Conservation (phyloP, 2,113 vertebrate genomes). For the Carollia perspicillata region DNA sequence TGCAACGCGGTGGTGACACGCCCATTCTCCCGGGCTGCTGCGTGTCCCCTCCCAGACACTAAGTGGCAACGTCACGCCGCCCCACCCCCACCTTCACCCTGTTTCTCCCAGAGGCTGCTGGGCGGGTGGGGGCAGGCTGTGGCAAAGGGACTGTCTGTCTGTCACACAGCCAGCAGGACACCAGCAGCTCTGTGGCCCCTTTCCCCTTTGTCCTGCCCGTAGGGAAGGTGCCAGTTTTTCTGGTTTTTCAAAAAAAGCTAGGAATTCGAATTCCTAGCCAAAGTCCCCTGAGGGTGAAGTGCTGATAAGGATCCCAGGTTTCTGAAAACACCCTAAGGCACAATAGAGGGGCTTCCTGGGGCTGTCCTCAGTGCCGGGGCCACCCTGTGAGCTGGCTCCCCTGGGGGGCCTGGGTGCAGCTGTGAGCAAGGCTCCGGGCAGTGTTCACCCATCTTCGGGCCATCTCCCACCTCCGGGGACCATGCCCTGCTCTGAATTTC, state of each 20-base stretch:
- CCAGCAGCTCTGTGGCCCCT: background rate
- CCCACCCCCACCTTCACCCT: too few relatives aligned
- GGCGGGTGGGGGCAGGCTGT: background rate
- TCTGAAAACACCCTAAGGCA: background rate
- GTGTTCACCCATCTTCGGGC: background rate
- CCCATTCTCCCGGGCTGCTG: background rate
- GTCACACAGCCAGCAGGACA: background rate
- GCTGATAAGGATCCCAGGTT: background rate
- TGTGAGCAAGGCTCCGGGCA: background rate
- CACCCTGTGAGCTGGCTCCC: background rate
- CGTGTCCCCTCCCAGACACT: background rate
- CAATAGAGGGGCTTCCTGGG: background rate
- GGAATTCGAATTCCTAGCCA: background rate
- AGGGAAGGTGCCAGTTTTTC: background rate
- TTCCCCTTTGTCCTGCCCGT: background rate
- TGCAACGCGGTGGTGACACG: rapidly evolving
- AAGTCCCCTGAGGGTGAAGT: background rate
- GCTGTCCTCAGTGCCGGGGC: background rate
- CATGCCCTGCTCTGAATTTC: background rate
- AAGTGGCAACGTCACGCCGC: background rate
- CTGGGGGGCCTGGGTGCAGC: background rate
- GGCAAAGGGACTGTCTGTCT: background rate
- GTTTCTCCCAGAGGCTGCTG: too few relatives aligned
- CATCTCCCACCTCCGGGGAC: background rate
- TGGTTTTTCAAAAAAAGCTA: background rate